Evolutionary conservation across 2,797 vertebrate species (phyloP).

Genomic region (Xenops minutus): DNA sequence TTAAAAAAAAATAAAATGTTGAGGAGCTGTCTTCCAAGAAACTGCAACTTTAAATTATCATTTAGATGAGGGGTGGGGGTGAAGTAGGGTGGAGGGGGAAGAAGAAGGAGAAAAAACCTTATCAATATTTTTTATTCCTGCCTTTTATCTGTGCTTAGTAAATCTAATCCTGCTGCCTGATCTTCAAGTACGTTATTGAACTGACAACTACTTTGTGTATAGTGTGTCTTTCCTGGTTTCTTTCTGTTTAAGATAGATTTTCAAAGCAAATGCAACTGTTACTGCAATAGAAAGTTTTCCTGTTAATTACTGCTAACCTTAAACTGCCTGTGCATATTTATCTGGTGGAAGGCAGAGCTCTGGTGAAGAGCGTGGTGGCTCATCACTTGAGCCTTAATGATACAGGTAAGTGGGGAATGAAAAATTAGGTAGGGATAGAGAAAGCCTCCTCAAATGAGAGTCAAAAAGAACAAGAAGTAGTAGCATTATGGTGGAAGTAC

Average conservation of each 20-base stretch:
- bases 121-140: background rate
- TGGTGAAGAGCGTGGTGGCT: background rate
- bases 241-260: background rate
- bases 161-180: background rate
- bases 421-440: background rate
- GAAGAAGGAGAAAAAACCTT: background rate
- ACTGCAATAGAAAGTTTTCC: background rate
- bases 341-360: background rate
- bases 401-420: background rate
- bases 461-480: background rate
- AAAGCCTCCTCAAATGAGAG: background rate
- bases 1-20: accelerated
- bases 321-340: background rate
- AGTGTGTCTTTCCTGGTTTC: background rate
- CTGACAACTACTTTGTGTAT: background rate
- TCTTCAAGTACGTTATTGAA: background rate
- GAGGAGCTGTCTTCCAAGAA: background rate
- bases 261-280: background rate
- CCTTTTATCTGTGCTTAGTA: conserved; percentile 10
- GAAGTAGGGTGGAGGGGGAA: background rate
- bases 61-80: accelerated
- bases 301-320: background rate
- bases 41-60: background rate
- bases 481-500: background rate
- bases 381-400: background rate